phyloP scores from a whole-genome alignment of 2,888 invertebrate species.

The Pristionchus japonicus region DNA sequence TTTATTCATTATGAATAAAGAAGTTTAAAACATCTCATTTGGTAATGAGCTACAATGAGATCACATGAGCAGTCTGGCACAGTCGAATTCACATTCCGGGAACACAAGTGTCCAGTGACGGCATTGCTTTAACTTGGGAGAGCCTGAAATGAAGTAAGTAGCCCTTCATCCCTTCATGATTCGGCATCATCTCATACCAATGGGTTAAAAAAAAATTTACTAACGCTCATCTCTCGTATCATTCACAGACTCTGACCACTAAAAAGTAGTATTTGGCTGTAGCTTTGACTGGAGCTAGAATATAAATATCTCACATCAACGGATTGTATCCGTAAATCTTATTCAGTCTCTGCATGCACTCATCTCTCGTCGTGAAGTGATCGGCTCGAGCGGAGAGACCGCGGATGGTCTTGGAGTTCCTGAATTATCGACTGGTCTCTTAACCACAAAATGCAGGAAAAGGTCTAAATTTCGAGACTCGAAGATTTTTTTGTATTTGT shows the following conservation, averaged over 20 bases:
- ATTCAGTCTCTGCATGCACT: neutral
- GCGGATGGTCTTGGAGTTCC: neutral
- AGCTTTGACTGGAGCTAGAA: too few species aligned
- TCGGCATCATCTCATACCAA: too few species aligned
- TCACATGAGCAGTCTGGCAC: neutral
- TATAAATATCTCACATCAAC: slow-evolving; percentile 80
- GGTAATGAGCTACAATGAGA: neutral
- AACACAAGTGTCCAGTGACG: neutral
- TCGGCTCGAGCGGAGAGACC: neutral
- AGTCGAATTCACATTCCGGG: neutral
- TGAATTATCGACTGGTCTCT: neutral
- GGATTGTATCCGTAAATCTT: slow-evolving; percentile 19
- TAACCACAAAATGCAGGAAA: neutral
- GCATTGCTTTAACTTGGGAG: neutral
- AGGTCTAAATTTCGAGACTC: neutral
- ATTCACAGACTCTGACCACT: too few species aligned
- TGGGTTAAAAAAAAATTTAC: neutral
- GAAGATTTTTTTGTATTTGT: neutral
- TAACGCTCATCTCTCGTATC: too few species aligned
- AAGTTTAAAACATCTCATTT: neutral
- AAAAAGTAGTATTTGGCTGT: neutral
- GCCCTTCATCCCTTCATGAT: too few species aligned
- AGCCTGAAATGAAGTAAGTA: neutral
- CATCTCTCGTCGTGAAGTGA: neutral
- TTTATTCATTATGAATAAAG: neutral